Conservation (phyloP, 92 coral and sea anemone species). For the Heliopora coerulea region DNA sequence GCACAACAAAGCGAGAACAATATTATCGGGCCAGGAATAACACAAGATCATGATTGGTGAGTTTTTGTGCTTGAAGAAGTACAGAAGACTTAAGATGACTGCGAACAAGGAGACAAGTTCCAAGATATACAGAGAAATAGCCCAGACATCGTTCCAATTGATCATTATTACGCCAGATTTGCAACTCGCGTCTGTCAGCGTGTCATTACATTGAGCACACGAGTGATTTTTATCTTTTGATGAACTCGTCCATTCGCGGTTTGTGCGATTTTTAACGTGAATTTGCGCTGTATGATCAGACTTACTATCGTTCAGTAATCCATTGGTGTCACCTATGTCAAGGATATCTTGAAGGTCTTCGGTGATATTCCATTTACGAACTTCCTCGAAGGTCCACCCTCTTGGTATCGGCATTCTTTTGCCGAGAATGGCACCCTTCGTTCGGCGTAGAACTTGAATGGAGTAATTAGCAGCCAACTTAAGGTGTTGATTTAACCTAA, state of each 20-base stretch:
- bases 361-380: slow-evolving; percentile 21
- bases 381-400: slow-evolving; percentile 14
- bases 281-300: neutral
- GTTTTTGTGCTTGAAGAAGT: slow-evolving; percentile 17
- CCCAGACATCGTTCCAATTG: slow-evolving; percentile 16
- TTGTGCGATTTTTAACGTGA: slow-evolving; percentile 8
- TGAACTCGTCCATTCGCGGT: neutral
- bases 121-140: slow-evolving; percentile 12
- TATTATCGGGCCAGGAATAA: slow-evolving; percentile 37
- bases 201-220: slow-evolving; percentile 4
- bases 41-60: slow-evolving; percentile 42
- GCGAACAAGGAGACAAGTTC: slow-evolving; percentile 3
- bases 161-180: slow-evolving; percentile 5
- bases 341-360: neutral
- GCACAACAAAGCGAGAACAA: slow-evolving; percentile 17
- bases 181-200: slow-evolving; percentile 4
- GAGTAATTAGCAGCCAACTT: neutral
- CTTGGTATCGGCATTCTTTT: neutral
- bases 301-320: neutral
- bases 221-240: neutral
- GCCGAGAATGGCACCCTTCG: neutral
- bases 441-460: slow-evolving; percentile 2
- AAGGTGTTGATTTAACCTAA: neutral
- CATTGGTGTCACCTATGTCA: neutral
- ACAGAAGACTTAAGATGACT: slow-evolving; percentile 4